Conservation (phyloP, 2,797 vertebrate species). For the Erpetoichthys calabaricus region DNA sequence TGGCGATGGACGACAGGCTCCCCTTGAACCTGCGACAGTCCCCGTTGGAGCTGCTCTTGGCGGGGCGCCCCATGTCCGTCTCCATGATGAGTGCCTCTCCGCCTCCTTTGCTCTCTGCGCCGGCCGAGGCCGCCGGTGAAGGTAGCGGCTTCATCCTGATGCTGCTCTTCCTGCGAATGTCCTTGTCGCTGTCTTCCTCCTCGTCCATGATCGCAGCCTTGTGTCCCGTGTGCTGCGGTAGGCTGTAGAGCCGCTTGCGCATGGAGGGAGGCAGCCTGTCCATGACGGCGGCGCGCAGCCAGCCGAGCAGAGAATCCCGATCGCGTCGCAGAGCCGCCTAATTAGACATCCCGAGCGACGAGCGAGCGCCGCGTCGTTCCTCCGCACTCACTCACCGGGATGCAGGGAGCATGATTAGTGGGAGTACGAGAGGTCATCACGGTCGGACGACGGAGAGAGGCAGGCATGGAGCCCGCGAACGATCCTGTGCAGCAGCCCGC, state of each 20-base stretch:
- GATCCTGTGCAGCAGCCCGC: conserved; percentile 24
- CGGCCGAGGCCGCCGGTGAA: conserved; percentile 54
- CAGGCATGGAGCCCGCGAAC: not conserved
- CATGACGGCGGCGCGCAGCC: conserved; percentile 51
- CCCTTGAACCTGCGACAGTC: conserved; percentile 89
- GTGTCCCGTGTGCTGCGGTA: conserved; percentile 87
- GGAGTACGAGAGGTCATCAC: conserved; percentile 12
- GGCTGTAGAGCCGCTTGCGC: conserved; percentile 97
- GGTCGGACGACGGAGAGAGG: conserved; percentile 23
- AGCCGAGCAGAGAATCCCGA: conserved; percentile 1
- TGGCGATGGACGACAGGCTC: conserved; percentile 84
- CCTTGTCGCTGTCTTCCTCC: conserved; percentile 70
- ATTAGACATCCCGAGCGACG: conserved; percentile 19
- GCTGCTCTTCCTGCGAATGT: conserved; percentile 76
- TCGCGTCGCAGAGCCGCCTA: conserved; percentile 7
- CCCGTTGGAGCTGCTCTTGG: conserved; percentile 84
- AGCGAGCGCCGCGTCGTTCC: conserved; percentile 8
- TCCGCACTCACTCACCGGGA: conserved; percentile 10
- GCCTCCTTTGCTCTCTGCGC: conserved; percentile 53
- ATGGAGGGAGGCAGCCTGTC: conserved; percentile 90
- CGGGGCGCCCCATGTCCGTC: conserved; percentile 63
- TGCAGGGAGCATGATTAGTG: conserved; percentile 9
- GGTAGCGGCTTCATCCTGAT: conserved; percentile 81
- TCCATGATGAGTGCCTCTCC: conserved; percentile 61
- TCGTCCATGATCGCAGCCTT: conserved; percentile 85